Percentiles rank a stretch among this genome's conserved stretches.
Conservation (phyloP, 2,113 vertebrate genomes). For the Ahaetulla prasina region DNA sequence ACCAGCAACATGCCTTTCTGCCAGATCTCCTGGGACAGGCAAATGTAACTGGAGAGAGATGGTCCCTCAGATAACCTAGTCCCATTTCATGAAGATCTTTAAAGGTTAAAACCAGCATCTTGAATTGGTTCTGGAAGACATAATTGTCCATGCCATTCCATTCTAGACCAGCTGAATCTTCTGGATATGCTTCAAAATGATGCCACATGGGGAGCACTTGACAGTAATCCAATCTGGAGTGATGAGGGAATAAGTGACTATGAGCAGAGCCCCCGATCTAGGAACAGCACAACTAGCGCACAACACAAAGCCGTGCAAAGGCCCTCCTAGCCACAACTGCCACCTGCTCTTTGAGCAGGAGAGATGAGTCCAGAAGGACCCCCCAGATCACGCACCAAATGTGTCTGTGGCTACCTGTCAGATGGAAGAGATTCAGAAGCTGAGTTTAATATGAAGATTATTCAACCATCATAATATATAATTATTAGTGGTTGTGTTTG, state of each 20-base stretch:
- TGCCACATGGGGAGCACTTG: not conserved
- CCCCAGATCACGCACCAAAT: too few species aligned
- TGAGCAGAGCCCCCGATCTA: not conserved
- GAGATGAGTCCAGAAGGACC: not conserved
- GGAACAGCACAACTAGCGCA: not conserved
- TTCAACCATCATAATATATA: not conserved
- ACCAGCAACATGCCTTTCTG: too few species aligned
- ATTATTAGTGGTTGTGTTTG: conserved; percentile 15
- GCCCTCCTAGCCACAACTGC: not conserved
- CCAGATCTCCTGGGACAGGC: too few species aligned
- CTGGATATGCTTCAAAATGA: not conserved
- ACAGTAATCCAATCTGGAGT: not conserved
- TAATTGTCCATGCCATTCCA: not conserved
- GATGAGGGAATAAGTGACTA: not conserved
- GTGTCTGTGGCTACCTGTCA: not conserved
- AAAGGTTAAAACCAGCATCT: not conserved
- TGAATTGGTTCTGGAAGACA: not conserved
- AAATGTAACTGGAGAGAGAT: too few species aligned
- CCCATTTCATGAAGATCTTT: too few species aligned
- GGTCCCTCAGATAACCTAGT: too few species aligned
- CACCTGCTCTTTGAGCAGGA: not conserved
- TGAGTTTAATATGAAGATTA: not conserved
- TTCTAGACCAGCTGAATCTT: not conserved
- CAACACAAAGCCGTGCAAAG: not conserved
- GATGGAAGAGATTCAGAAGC: not conserved